Evolutionary conservation across 2,797 vertebrate species (phyloP).

Genomic region (Remorina albescens): DNA sequence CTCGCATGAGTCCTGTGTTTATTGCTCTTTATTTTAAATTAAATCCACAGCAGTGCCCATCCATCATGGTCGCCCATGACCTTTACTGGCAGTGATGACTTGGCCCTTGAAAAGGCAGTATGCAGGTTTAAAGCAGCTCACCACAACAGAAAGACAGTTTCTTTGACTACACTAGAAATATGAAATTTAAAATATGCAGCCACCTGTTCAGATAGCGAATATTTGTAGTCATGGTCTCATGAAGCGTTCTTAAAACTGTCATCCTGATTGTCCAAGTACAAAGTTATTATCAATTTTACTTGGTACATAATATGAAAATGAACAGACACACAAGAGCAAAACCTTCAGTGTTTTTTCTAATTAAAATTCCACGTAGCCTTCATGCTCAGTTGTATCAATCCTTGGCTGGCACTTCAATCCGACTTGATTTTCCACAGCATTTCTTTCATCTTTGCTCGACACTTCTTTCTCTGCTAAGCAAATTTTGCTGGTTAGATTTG

Average conservation of each 20-base stretch:
- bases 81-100: slow-evolving; percentile 86
- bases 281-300: neutral
- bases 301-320: neutral
- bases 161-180: slow-evolving; percentile 13
- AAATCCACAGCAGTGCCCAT: slow-evolving; percentile 82
- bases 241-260: slow-evolving; percentile 1
- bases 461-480: neutral
- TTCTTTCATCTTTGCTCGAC: neutral
- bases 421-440: neutral
- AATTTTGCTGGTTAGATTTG: neutral
- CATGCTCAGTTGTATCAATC: neutral
- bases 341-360: too few relatives aligned
- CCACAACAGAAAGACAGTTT: slow-evolving; percentile 33
- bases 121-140: slow-evolving; percentile 50
- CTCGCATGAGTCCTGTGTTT: slow-evolving; percentile 75
- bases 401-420: neutral
- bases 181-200: slow-evolving; percentile 16
- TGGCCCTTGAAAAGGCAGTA: slow-evolving; percentile 62
- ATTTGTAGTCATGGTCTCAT: slow-evolving; percentile 1
- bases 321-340: neutral
- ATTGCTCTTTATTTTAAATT: slow-evolving; percentile 88
- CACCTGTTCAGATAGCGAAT: neutral
- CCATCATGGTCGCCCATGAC: slow-evolving; percentile 82
- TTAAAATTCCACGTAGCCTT: neutral
- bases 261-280: neutral